Conservation (phyloP, 2,888 invertebrate species). For the Campoplex nolae region DNA sequence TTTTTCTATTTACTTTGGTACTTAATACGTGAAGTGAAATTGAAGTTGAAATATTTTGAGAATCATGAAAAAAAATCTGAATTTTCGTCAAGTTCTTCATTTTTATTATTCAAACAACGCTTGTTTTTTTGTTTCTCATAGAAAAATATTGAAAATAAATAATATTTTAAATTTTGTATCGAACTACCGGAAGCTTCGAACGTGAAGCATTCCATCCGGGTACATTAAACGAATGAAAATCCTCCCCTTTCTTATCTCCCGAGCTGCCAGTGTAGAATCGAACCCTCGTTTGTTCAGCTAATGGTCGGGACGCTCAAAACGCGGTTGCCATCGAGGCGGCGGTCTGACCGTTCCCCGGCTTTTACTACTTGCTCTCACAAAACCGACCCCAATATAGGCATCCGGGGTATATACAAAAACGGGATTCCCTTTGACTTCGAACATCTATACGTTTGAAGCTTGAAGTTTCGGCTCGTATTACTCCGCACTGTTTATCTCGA, state of each 20-base stretch:
- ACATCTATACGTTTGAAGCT: conserved; percentile 16
- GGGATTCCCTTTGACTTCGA: conserved; percentile 4
- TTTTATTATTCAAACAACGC: not conserved
- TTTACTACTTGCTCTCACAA: conserved; percentile 71
- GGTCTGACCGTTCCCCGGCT: conserved; percentile 72
- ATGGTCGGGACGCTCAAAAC: conserved; percentile 65
- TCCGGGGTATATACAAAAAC: conserved; percentile 18
- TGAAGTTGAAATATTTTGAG: not conserved
- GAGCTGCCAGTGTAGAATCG: conserved; percentile 58
- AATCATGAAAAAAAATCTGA: not conserved
- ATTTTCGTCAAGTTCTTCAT: not conserved
- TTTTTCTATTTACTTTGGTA: not conserved
- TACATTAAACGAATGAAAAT: conserved; percentile 14
- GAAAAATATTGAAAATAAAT: not conserved
- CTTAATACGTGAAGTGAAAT: not conserved
- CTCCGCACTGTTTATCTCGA: not conserved
- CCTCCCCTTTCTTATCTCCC: conserved; percentile 69
- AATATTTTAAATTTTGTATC: not conserved
- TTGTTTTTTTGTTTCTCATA: not conserved
- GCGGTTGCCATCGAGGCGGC: conserved; percentile 4
- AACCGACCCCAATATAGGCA: conserved; percentile 10
- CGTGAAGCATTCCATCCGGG: not conserved
- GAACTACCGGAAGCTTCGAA: not conserved
- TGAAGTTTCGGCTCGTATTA: conserved; percentile 4
- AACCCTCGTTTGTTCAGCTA: conserved; percentile 76